Evolutionary conservation across 1,140 invertebrate genomes (phyloP), one percentile per base, ranked within the genome.

Genomic region (Ips typographus): DNA sequence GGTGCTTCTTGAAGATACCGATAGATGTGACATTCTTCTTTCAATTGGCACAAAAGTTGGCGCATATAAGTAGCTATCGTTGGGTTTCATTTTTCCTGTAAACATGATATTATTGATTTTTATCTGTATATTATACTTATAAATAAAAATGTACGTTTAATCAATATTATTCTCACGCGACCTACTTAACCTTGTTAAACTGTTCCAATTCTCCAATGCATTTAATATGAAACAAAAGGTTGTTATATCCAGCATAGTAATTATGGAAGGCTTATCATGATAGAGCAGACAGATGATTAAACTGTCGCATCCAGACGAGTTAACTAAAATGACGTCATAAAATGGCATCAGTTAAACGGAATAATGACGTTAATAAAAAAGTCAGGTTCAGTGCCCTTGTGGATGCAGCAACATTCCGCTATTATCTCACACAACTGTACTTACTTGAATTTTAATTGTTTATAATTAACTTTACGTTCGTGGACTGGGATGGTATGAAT

Each of bases 1-100:
- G 40, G 58, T 77, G 22, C 67, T 58, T 76, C 77, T 84, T 80
- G 74, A 73, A 22, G 74, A 72, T 56, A 79, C 57, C 6, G 77
- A 76, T 22, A 79, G 62, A 40, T 76, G 72, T 3, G 78, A 78
- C 60, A 77, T 75, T 49, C 78, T 65, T 51, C 74, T 73, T 49
- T 76, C 75, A 36, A 77, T 67, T 6, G 74, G 73, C 47, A 63
- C 49, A 56, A 51, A 69, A 1, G 67, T 44, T 4, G 58, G 57
- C 4, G 66, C 22, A 43, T 68, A 68, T 3, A 61, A 37, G 51
- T 61, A 68, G 36, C 47, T 37, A 7, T 68, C 58, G 40, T 47
- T 68, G 4, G 57, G n/a, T 1, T 68, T 58, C 66, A 68, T 68
- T 8, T 2, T 40, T 22, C 22, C 22, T 22, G 22, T 22, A 22